Conservation (phyloP, 2,888 invertebrate species). For the Diplazon laetatorius region DNA sequence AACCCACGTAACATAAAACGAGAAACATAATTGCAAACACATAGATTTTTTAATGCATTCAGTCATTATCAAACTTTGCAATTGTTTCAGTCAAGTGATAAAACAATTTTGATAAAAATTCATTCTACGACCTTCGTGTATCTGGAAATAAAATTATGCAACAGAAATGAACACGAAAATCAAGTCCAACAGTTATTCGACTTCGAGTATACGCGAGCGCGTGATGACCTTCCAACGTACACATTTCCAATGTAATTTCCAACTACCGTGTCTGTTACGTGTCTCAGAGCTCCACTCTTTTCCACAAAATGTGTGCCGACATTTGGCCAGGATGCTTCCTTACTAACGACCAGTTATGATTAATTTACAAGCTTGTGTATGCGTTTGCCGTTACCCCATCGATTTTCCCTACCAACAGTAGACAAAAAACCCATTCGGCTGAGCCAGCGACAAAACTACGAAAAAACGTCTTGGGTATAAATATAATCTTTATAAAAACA, state of each 20-base stretch:
- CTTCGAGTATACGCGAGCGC: neutral
- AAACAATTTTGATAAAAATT: too few species aligned
- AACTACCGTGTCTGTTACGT: conserved; percentile 44
- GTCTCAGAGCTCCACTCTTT: neutral
- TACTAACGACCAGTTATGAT: conserved; percentile 43
- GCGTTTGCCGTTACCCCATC: neutral
- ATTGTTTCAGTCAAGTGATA: too few species aligned
- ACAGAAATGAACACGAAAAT: conserved; percentile 9
- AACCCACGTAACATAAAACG: too few species aligned
- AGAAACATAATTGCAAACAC: too few species aligned
- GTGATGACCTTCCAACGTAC: neutral
- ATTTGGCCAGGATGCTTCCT: conserved; percentile 8
- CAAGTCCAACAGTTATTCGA: conserved; percentile 16
- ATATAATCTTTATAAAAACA: conserved; percentile 14
- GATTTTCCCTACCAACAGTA: conserved; percentile 6
- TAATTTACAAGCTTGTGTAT: conserved; percentile 53
- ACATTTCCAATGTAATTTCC: conserved; percentile 30
- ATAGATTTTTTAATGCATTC: too few species aligned
- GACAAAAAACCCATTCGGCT: conserved; percentile 1
- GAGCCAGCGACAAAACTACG: neutral
- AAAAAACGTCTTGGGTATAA: conserved; percentile 20
- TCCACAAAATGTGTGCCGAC: conserved; percentile 36
- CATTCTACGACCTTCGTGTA: too few species aligned
- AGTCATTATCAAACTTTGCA: too few species aligned
- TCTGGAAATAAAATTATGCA: neutral